phyloP scores from a whole-genome alignment of 92 coral and sea anemone genomes.

The Blastomussa wellsi region DNA sequence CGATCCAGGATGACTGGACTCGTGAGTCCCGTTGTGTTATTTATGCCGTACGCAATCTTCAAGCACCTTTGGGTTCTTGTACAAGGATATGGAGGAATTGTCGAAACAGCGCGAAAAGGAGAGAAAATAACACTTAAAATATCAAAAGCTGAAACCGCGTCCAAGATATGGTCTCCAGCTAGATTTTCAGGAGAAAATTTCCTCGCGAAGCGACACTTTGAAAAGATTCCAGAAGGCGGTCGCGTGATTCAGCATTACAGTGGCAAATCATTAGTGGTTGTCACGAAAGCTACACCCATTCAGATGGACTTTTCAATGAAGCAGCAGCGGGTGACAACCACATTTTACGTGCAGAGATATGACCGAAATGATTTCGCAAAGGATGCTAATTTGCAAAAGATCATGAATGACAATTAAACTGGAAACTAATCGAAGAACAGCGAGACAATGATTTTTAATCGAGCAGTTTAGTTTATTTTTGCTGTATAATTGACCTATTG shows the following conservation, averaged over 20 bases:
- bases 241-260: constrained; percentile 13
- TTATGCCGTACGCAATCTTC: constrained; percentile 41
- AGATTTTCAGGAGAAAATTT: constrained; percentile 42
- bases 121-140: constrained; percentile 27
- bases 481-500: too few species aligned
- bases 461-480: too few species aligned
- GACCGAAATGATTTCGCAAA: constrained; percentile 31
- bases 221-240: constrained; percentile 42
- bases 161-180: constrained; percentile 44
- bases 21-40: constrained; percentile 30
- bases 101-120: background rate
- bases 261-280: constrained; percentile 49
- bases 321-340: constrained; percentile 21
- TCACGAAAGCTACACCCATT: constrained; percentile 41
- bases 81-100: constrained; percentile 29
- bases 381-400: constrained; percentile 34
- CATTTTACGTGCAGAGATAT: constrained; percentile 40
- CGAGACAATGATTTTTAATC: too few species aligned
- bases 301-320: constrained; percentile 32
- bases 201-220: constrained; percentile 50
- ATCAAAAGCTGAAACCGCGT: constrained; percentile 14
- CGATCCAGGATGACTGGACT: constrained; percentile 59
- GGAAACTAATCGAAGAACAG: too few species aligned
- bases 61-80: constrained; percentile 27
- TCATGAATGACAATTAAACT: constrained; percentile 10